A percentile compares a stretch with the other conserved stretches of the same genome.
These are phyloP conservation scores for Homalodisca vitripennis DNA, from an alignment of 1,140 invertebrate genomes.

Conservation along the genomic window DNA sequence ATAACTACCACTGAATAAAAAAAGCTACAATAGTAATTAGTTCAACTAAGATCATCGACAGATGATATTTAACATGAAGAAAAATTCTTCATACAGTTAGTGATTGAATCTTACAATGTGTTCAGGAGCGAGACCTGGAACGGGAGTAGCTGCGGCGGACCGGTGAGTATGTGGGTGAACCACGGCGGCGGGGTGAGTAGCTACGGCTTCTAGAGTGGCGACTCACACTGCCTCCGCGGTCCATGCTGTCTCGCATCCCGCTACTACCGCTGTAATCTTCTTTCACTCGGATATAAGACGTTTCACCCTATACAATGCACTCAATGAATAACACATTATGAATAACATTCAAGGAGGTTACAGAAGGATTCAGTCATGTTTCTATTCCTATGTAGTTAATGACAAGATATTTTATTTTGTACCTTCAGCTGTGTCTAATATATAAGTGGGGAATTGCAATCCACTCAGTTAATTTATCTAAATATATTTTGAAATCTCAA, in stretches of 20 bases:
- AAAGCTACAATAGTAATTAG: too few species aligned
- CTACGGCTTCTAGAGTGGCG: conserved; percentile 70
- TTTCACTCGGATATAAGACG: conserved; percentile 91
- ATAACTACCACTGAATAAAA: too few species aligned
- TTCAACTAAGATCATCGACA: too few species aligned
- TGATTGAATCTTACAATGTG: too few species aligned
- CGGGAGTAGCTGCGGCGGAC: conserved; percentile 77
- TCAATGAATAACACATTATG: conserved; percentile 41
- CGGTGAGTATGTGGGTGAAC: conserved; percentile 82
- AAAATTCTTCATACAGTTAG: too few species aligned
- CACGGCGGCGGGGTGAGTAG: conserved; percentile 79
- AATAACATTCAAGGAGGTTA: conserved; percentile 8
- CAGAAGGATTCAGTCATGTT: not conserved
- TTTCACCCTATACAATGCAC: conserved; percentile 94
- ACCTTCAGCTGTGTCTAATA: too few species aligned
- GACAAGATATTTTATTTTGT: too few species aligned
- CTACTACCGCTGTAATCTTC: conserved; percentile 83
- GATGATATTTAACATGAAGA: too few species aligned
- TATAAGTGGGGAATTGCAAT: too few species aligned
- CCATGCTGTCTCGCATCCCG: conserved; percentile 60
- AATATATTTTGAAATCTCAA: too few species aligned
- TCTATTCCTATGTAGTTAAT: conserved; percentile 27
- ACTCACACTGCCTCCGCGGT: conserved; percentile 56
- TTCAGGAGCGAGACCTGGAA: conserved; percentile 64
- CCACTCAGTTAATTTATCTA: too few species aligned